A percentile compares a stretch with the other conserved stretches of the same genome.
Evolutionary conservation across 2,797 vertebrate genomes (phyloP).

Genomic region (Melanotaenia boesemani): DNA sequence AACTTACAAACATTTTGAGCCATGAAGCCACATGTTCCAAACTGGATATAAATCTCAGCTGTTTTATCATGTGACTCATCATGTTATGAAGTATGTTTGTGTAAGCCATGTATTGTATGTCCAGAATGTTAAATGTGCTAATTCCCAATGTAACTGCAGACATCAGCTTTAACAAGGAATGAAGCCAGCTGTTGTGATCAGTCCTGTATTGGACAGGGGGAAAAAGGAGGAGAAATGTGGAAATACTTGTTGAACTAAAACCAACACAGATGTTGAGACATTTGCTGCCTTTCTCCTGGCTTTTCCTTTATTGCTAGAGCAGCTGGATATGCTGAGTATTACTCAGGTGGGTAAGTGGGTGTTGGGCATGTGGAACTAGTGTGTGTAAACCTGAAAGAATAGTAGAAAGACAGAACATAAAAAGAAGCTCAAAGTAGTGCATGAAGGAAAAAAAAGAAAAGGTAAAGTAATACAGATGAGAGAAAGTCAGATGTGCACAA

Average conservation of each 20-base stretch:
- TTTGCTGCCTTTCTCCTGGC: constrained; percentile 76
- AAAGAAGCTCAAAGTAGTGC: constrained; percentile 10
- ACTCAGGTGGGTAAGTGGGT: constrained; percentile 34
- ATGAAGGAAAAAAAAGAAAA: not conserved
- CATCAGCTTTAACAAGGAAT: constrained; percentile 71
- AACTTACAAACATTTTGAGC: constrained; percentile 32
- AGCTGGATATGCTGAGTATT: constrained; percentile 74
- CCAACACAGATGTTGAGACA: constrained; percentile 83
- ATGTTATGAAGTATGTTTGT: constrained; percentile 42
- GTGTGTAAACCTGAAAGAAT: not conserved
- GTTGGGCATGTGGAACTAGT: constrained; percentile 13
- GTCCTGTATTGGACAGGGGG: constrained; percentile 69
- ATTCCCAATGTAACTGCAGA: constrained; percentile 69
- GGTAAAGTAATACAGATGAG: constrained; percentile 34
- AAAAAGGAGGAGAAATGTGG: constrained; percentile 74
- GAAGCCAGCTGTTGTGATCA: constrained; percentile 83
- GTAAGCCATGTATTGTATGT: constrained; percentile 55
- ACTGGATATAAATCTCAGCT: constrained; percentile 34
- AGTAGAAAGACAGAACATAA: constrained; percentile 23
- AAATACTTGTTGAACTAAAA: constrained; percentile 83
- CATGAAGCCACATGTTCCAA: constrained; percentile 37
- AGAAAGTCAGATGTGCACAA: constrained; percentile 48
- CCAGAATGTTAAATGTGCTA: constrained; percentile 64
- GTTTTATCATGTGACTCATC: constrained; percentile 51
- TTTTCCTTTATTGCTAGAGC: constrained; percentile 74